Evolutionary conservation across 1,140 invertebrate genomes (phyloP).

Genomic region (Calephelis virginiensis): DNA sequence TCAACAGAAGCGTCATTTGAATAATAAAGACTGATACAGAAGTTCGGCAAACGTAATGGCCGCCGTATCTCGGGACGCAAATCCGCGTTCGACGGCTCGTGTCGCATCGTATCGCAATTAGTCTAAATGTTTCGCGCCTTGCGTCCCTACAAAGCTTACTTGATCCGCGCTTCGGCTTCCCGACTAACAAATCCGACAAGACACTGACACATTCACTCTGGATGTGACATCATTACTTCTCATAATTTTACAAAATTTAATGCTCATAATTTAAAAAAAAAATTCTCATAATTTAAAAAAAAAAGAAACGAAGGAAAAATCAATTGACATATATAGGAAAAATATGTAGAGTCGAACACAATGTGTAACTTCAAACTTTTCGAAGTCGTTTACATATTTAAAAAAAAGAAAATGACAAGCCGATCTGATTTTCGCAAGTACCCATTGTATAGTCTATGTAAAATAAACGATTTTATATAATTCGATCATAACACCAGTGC

Average conservation of each 20-base stretch:
- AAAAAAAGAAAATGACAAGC: too few relatives aligned
- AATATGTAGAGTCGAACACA: too few relatives aligned
- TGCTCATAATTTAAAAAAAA: too few relatives aligned
- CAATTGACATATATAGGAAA: too few relatives aligned
- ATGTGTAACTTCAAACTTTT: too few relatives aligned
- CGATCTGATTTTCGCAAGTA: too few relatives aligned
- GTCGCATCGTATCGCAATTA: constrained; percentile 59
- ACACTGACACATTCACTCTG: constrained; percentile 28
- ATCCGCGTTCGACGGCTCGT: constrained; percentile 41
- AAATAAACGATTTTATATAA: too few relatives aligned
- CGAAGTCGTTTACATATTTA: too few relatives aligned
- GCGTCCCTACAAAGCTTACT: constrained; percentile 52
- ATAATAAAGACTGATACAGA: constrained; percentile 34
- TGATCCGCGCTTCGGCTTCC: constrained; percentile 59
- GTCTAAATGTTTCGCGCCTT: constrained; percentile 53
- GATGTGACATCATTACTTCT: constrained; percentile 26
- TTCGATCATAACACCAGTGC: too few relatives aligned
- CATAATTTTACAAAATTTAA: background rate
- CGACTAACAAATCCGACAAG: constrained; percentile 58
- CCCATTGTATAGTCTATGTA: too few relatives aligned
- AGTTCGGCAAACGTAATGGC: constrained; percentile 20
- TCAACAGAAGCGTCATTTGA: constrained; percentile 17
- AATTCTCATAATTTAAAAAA: too few relatives aligned
- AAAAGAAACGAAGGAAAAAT: too few relatives aligned
- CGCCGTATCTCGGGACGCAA: constrained; percentile 29